Evolutionary conservation across 1,140 invertebrate species (phyloP).

Genomic region (Melitaea cinxia): DNA sequence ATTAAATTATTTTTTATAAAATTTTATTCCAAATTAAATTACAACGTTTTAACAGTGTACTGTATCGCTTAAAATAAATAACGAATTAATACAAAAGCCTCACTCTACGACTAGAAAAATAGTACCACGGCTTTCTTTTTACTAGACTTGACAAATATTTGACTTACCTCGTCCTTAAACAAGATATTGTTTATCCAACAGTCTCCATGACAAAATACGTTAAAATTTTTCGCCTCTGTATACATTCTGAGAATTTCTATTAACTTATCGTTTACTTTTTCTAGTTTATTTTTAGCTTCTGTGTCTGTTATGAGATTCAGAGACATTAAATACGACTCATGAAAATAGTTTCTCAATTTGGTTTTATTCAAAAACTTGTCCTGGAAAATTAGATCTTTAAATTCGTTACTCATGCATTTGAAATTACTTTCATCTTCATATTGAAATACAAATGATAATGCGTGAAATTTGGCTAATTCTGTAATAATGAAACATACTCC

Average conservation of each 20-base stretch:
- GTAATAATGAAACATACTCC: constrained; percentile 52
- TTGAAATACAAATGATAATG: constrained; percentile 58
- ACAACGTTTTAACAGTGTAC: too few species aligned
- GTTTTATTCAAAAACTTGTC: constrained; percentile 64
- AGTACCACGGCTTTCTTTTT: too few species aligned
- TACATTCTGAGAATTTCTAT: constrained; percentile 57
- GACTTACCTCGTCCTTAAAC: constrained; percentile 59
- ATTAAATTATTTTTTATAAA: too few species aligned
- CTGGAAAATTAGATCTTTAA: constrained; percentile 60
- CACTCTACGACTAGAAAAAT: too few species aligned
- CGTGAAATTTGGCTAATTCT: constrained; percentile 70
- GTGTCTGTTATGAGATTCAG: constrained; percentile 50
- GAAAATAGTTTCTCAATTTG: constrained; percentile 63
- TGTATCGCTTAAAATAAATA: too few species aligned
- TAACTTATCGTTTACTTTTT: constrained; percentile 45
- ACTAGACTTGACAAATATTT: constrained; percentile 17
- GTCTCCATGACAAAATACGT: constrained; percentile 72
- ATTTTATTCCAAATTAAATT: too few species aligned
- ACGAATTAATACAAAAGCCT: too few species aligned
- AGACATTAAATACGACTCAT: constrained; percentile 64
- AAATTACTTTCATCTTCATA: constrained; percentile 41
- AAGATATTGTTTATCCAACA: constrained; percentile 74
- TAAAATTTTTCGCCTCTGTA: constrained; percentile 48
- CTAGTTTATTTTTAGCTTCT: constrained; percentile 52
- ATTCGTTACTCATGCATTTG: constrained; percentile 42